Conservation (phyloP, 64 coral and sea anemone species). For the Montipora foliosa region DNA sequence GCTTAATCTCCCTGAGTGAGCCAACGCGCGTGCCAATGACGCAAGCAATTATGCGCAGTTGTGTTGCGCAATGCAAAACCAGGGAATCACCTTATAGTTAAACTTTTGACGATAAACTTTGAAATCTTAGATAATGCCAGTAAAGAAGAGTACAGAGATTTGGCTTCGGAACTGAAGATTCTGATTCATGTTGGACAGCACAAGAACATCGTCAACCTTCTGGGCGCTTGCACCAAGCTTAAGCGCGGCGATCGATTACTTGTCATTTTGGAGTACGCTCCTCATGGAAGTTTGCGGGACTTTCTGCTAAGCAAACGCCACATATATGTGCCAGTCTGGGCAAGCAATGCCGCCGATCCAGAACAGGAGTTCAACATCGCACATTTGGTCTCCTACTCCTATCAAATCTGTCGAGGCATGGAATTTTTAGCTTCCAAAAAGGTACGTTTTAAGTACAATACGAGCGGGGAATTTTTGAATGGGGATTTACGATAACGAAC, state of each 20-base stretch:
- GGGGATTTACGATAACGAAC: too few relatives aligned
- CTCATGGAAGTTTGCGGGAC: constrained; percentile 61
- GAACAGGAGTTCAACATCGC: constrained; percentile 69
- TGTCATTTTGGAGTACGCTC: constrained; percentile 86
- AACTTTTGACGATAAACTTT: background rate
- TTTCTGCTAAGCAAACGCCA: constrained; percentile 45
- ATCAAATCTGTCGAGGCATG: constrained; percentile 88
- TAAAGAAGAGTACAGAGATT: constrained; percentile 69
- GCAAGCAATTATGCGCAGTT: too few relatives aligned
- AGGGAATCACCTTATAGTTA: too few relatives aligned
- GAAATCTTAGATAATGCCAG: constrained; percentile 49
- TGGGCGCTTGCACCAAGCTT: constrained; percentile 71
- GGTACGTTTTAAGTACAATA: constrained; percentile 29
- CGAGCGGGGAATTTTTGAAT: too few relatives aligned
- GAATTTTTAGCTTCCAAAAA: constrained; percentile 91
- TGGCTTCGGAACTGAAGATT: constrained; percentile 87
- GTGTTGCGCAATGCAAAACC: too few relatives aligned
- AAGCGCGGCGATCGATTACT: constrained; percentile 47
- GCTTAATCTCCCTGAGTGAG: too few relatives aligned
- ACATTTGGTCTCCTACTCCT: constrained; percentile 65
- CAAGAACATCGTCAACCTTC: constrained; percentile 75
- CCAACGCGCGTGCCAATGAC: too few relatives aligned
- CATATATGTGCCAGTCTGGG: constrained; percentile 83
- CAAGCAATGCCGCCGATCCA: constrained; percentile 58
- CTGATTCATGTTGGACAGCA: constrained; percentile 78